A percentile compares a stretch with the other conserved stretches of the same genome.
Conservation (phyloP, 2,888 invertebrate species). For the Phyllotreta striolata region DNA sequence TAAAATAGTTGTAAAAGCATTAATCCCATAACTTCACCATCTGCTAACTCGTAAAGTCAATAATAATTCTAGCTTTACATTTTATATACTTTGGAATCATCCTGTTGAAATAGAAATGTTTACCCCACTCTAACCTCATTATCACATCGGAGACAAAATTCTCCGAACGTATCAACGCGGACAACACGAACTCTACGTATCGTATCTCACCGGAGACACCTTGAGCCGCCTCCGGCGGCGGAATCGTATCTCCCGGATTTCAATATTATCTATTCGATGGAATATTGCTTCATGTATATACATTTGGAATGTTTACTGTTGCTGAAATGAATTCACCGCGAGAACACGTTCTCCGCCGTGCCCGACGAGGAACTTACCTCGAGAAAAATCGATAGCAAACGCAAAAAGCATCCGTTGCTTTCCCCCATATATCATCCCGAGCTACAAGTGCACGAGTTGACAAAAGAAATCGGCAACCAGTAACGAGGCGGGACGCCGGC, state of each 20-base stretch:
- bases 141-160: not conserved
- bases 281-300: conserved; percentile 11
- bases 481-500: no score
- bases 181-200: conserved; percentile 8
- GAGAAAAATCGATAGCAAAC: no score
- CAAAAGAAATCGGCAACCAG: no score
- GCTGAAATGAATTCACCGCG: conserved; percentile 4
- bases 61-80: no score
- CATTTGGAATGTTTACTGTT: conserved; percentile 11
- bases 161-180: not conserved
- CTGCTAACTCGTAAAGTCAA: no score
- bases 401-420: no score
- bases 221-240: conserved; percentile 4
- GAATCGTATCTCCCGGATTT: not conserved
- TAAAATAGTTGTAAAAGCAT: no score
- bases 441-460: no score
- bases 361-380: not conserved
- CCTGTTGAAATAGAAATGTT: not conserved
- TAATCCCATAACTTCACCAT: no score
- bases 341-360: not conserved
- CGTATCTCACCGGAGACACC: conserved; percentile 24
- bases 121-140: conserved; percentile 7
- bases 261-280: conserved; percentile 11
- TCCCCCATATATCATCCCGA: no score
- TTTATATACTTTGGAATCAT: no score